phyloP scores from a whole-genome alignment of 2,888 invertebrate genomes.

The Melinaea menophilus region DNA sequence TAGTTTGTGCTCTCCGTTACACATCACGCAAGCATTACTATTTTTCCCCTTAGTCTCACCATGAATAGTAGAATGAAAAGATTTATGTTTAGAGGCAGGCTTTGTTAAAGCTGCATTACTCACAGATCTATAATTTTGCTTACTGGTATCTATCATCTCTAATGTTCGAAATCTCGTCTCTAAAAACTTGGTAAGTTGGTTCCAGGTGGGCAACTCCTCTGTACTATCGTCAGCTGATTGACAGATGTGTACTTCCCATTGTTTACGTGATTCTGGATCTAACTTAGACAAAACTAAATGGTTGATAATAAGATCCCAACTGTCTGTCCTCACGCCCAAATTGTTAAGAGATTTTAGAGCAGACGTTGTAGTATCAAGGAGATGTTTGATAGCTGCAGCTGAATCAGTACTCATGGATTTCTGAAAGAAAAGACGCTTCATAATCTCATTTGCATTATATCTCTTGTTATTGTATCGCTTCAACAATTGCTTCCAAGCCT shows the following conservation, averaged over 20 bases:
- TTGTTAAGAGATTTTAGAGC: constrained; percentile 28
- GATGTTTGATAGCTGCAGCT: constrained; percentile 17
- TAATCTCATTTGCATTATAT: constrained; percentile 28
- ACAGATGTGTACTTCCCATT: not conserved
- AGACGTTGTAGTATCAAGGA: constrained; percentile 29
- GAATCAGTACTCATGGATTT: constrained; percentile 25
- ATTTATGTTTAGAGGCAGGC: too few relatives aligned
- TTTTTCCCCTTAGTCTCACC: too few relatives aligned
- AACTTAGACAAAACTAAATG: constrained; percentile 28
- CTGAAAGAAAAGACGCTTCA: constrained; percentile 28
- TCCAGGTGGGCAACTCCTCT: constrained; percentile 3
- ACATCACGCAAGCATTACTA: too few relatives aligned
- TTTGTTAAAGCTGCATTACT: too few relatives aligned
- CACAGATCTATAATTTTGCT: too few relatives aligned
- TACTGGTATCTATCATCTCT: constrained; percentile 6
- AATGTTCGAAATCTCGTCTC: constrained; percentile 7
- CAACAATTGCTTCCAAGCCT: constrained; percentile 29
- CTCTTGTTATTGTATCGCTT: constrained; percentile 32
- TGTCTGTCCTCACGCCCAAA: constrained; percentile 20
- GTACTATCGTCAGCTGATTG: constrained; percentile 7
- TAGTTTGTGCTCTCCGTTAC: too few relatives aligned
- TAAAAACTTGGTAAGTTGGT: constrained; percentile 6
- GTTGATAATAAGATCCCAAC: constrained; percentile 29
- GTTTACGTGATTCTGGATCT: constrained; percentile 23
- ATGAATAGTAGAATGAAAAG: too few relatives aligned